Evolutionary conservation across 2,888 invertebrate species (phyloP), one percentile per base, ranked within the genome.

Genomic region (Drosophila formosana): DNA sequence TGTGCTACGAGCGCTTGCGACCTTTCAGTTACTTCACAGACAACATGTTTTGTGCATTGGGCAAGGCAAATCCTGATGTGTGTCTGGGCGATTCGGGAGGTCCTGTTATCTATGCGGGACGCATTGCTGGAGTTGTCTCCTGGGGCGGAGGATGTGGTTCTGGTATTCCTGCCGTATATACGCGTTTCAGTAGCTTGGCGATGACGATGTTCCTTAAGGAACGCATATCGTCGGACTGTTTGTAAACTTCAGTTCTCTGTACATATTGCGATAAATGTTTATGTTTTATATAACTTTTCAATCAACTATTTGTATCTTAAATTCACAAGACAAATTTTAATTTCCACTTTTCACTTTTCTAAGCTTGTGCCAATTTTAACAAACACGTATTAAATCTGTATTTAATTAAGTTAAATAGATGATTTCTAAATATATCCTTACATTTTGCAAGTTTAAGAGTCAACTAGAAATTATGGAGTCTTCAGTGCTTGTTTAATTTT

Each of bases 91-190:
- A 91, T 55, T 90, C 89, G 2, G 91, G 90, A n/a, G 87, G 90
- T 11, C 91, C 92, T 0, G 64, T 81, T 37, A 53, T 90, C 3
- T 58, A 60, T 25, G 37, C 55, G 0, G 80, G 78, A n/a, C 78
- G 78, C 7, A 70, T 83, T 73, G 72, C 91, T 94, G 96, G 96
- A 23, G 93, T 96, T 1, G 96, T 96, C 0, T 96, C 96, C 0
- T 90, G 83, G 81, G 90, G 89, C 7, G 26, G 58, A 18, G 82
- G 83, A 0, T 92, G 91, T 64, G 91, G 83, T n/a, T 66, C 66
- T 75, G 94, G 95, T 0, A 94, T 94, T 79, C 96, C 96, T 0
- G 96, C 96, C 0, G 96, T 97, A 4, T 96, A 96, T 90, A 94
- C 95, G 0, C 93, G 96, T 57, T 95, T 96, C 0, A 78, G 72